Evolutionary conservation across 2,888 invertebrate species (phyloP), one percentile per base, ranked within the genome.

Genomic region (Furcula furcula): DNA sequence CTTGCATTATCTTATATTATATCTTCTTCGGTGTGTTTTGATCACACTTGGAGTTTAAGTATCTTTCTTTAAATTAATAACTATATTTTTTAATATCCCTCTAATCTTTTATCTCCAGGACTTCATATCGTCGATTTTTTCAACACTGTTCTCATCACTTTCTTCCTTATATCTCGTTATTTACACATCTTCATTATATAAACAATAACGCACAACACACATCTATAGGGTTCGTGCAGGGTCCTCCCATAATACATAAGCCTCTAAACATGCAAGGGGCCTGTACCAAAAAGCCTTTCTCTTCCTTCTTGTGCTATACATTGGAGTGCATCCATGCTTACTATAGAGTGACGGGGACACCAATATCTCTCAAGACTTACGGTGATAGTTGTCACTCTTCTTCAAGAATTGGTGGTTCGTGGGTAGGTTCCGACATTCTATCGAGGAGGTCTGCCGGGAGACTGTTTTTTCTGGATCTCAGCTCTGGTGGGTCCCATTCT

Each of bases 201-300:
- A 40, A 57, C 55, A 59, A 55, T 41, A 44, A 60, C 38, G 46
- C 33, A 59, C 60, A 59, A 76, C 66, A 83, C 64, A 83, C 73
- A 84, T 80, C 77, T 84, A 83, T 76, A 57, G 59, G 71, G 67
- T 71, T 80, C 84, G 86, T 85, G 86, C 86, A 75, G 70, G 68
- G 63, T 72, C 74, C 66, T 70, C 67, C 71, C 72, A 65, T 75
- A 72, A 67, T 78, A 84, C 84, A 19, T 62, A 85, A 85, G 85
- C 86, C 71, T 69, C 85, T 87, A 87, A 78, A 64, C 87, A 87
- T 87, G 87, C 87, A 85, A 78, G 81, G 79, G 82, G 75, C 74
- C 81, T 81, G 82, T 73, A 67, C 72, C 77, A 67, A 31, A 70
- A 82, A 81, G 83, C 82, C 82, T 70, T 73, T 79, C 65, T 63